Conservation (phyloP, 2,113 vertebrate genomes). For the Carassius gibelio region DNA sequence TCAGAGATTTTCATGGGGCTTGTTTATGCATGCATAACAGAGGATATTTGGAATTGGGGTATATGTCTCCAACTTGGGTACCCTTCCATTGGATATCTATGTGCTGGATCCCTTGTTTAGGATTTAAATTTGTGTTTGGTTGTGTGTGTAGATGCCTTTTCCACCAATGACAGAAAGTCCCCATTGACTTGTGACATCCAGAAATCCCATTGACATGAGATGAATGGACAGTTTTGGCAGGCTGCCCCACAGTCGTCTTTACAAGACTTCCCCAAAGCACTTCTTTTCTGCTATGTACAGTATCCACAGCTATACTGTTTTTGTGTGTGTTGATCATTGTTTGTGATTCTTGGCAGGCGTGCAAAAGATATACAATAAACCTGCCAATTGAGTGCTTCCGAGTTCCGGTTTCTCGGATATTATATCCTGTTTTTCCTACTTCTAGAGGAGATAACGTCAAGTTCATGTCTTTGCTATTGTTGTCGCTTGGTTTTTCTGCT, state of each 20-base stretch:
- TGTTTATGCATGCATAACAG: not conserved
- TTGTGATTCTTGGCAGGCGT: constrained; percentile 37
- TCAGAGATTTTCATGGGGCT: not conserved
- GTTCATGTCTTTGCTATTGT: constrained; percentile 14
- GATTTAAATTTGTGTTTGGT: constrained; percentile 10
- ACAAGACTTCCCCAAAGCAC: constrained; percentile 50
- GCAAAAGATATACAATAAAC: constrained; percentile 41
- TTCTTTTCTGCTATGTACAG: constrained; percentile 39
- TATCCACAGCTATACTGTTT: constrained; percentile 35
- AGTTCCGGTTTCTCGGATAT: constrained; percentile 40
- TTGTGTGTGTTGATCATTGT: constrained; percentile 28
- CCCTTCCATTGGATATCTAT: constrained; percentile 4
- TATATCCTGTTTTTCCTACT: constrained; percentile 31
- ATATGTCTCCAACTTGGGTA: not conserved
- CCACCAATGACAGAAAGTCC: constrained; percentile 51
- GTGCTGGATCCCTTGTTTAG: not conserved
- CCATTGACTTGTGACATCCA: constrained; percentile 51
- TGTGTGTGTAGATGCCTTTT: constrained; percentile 47
- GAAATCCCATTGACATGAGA: constrained; percentile 65
- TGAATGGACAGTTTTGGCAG: constrained; percentile 65
- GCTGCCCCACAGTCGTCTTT: constrained; percentile 56
- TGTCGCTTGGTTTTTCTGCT: not conserved
- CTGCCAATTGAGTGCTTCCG: constrained; percentile 38
- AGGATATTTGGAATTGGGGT: not conserved
- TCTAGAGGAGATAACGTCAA: not conserved